Percentiles rank a stretch among this genome's conserved stretches.
These are phyloP conservation scores for Antennarius maculatus DNA, from an alignment of 2,797 vertebrate species.

Conservation along the genomic window DNA sequence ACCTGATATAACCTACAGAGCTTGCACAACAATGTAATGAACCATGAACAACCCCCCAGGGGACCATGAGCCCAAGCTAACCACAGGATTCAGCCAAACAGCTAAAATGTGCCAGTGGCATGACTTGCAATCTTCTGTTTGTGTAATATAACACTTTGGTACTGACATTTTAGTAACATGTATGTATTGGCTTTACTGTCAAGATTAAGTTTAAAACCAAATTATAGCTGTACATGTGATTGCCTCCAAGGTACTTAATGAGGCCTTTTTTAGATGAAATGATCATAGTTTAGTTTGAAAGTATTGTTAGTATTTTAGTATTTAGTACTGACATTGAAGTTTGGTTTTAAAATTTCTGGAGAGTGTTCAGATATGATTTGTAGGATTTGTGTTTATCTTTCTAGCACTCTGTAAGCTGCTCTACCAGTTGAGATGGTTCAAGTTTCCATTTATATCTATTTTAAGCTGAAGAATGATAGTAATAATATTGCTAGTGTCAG, in stretches of 20 bases:
- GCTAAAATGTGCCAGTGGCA: constrained; percentile 35
- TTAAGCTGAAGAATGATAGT: constrained; percentile 15
- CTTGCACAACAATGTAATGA: constrained; percentile 37
- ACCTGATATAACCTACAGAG: constrained; percentile 42
- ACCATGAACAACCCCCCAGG: constrained; percentile 7
- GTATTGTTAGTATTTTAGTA: no score
- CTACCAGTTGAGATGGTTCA: constrained; percentile 20
- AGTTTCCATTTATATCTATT: constrained; percentile 25
- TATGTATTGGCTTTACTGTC: background rate
- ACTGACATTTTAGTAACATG: constrained; percentile 14
- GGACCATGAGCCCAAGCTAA: constrained; percentile 31
- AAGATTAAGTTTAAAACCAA: background rate
- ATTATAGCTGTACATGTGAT: background rate
- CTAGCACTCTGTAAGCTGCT: constrained; percentile 31
- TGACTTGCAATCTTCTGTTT: constrained; percentile 34
- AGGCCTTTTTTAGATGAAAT: background rate
- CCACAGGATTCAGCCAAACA: constrained; percentile 38
- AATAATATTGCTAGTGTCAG: background rate
- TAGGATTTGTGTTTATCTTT: constrained; percentile 26
- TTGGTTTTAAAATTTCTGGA: background rate
- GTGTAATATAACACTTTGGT: constrained; percentile 9
- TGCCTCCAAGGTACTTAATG: background rate
- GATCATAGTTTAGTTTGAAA: background rate
- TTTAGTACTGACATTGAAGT: background rate
- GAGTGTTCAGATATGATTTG: constrained; percentile 26